phyloP scores from a whole-genome alignment of 2,797 vertebrate genomes.

The Periparus ater region DNA sequence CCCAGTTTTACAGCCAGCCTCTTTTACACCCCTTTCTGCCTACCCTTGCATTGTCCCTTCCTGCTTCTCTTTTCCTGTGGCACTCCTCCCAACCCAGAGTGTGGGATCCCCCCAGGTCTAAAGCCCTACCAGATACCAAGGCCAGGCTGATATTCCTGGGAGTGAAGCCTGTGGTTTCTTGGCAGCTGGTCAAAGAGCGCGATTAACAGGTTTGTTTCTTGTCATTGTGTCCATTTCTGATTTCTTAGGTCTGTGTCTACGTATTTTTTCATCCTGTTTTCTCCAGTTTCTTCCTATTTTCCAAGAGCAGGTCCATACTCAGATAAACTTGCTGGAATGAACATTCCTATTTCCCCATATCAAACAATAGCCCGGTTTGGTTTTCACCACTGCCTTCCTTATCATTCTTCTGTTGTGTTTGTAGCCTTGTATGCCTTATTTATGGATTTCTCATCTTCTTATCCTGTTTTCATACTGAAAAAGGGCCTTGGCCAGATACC shows the following conservation, averaged over 20 bases:
- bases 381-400: accelerated
- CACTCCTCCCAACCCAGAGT: accelerated
- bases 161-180: not conserved
- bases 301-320: not conserved
- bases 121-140: not conserved
- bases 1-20: not conserved
- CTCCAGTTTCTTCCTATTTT: not conserved
- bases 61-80: not conserved
- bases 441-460: not conserved
- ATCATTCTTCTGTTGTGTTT: not conserved
- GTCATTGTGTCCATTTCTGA: not conserved
- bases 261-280: not conserved
- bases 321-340: not conserved
- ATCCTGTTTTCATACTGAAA: not conserved
- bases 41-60: not conserved
- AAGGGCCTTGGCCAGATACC: not conserved
- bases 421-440: not conserved
- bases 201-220: not conserved
- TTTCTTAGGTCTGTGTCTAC: not conserved
- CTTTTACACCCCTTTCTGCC: not conserved
- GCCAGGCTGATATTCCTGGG: not conserved
- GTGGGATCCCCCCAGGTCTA: not conserved
- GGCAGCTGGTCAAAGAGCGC: not conserved
- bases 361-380: not conserved
- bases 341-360: not conserved